Evolutionary conservation across 2,888 invertebrate genomes (phyloP), one percentile per base, ranked within the genome.

Genomic region (Polydrusus pterygomalis): DNA sequence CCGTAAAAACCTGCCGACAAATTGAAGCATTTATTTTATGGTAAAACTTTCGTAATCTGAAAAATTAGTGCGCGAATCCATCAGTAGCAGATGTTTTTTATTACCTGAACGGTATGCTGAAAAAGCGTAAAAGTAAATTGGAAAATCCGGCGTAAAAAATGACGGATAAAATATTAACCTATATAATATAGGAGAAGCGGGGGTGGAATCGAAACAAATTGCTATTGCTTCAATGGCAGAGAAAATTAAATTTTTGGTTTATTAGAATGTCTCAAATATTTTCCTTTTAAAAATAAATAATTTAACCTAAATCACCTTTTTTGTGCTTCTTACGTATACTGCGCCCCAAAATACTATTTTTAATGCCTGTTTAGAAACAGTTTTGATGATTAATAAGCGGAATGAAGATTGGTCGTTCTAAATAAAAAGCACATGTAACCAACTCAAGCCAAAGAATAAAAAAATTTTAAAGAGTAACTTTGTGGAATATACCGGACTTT

Each of bases 11-110:
- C 75, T 70, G 62, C 71, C 73, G 75, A 75, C 76, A 78, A 78
- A 77, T 78, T 78, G 77, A 68, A 75, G 77, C 77, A 75, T 77
- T 77, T 75, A 77, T 78, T 78, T 78, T 77, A 78, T 74, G 78
- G 78, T 56, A 69, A 74, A 78, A 77, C 71, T 78, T 78, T 78
- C 71, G 70, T 71, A 77, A 77, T 71, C 58, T 64, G 74, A 77
- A 78, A 77, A 77, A 77, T 78, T 78, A 78, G 76, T 74, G 76
- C 70, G 75, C 65, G 60, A 77, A 77, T 77, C 77, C 77, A 77
- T 77, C 77, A 77, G 77, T 58, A 47, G 71, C 77, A 77, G 77
- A 77, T 77, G 77, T 71, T 77, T 77, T 77, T 77, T 77, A 77
- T 77, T 74, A 74, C 77, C 77, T 74, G 70, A 70, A 68, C 54